Evolutionary conservation across 2,888 invertebrate species (phyloP).

Genomic region (Apamea epomidion): DNA sequence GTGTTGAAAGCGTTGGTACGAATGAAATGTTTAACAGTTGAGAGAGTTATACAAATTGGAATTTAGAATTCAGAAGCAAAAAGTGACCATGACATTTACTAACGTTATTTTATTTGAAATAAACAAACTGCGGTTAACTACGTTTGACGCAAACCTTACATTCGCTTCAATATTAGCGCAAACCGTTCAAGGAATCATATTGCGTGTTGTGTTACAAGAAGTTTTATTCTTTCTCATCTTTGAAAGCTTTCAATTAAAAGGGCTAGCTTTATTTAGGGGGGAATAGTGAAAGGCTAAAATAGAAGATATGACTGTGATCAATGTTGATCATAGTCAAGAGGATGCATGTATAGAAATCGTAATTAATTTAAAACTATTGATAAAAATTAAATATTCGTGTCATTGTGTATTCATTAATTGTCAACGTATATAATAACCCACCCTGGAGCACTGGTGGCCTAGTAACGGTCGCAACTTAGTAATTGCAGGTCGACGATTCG

Average conservation of each 20-base stretch:
- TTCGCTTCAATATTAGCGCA: not conserved
- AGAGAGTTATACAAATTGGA: constrained; percentile 43
- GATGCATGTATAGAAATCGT: not conserved
- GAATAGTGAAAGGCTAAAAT: not conserved
- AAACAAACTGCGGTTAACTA: not conserved
- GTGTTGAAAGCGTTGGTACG: constrained; percentile 37
- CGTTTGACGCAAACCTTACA: not conserved
- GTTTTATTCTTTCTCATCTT: not conserved
- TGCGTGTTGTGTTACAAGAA: not conserved
- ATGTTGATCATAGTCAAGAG: not conserved
- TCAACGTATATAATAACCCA: not conserved
- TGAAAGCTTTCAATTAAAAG: not conserved
- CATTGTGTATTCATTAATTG: not conserved
- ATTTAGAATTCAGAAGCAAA: constrained; percentile 31
- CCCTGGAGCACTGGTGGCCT: no score
- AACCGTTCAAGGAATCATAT: not conserved
- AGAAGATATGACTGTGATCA: not conserved
- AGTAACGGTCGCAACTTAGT: no score
- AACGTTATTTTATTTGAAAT: constrained; percentile 16
- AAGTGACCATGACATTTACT: not conserved
- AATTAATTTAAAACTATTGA: not conserved
- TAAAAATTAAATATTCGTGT: not conserved
- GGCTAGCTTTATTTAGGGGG: not conserved
- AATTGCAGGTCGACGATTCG: no score
- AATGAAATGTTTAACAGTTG: constrained; percentile 45